phyloP scores from a whole-genome alignment of 2,888 invertebrate species.

The Sphaerophoria taeniata region DNA sequence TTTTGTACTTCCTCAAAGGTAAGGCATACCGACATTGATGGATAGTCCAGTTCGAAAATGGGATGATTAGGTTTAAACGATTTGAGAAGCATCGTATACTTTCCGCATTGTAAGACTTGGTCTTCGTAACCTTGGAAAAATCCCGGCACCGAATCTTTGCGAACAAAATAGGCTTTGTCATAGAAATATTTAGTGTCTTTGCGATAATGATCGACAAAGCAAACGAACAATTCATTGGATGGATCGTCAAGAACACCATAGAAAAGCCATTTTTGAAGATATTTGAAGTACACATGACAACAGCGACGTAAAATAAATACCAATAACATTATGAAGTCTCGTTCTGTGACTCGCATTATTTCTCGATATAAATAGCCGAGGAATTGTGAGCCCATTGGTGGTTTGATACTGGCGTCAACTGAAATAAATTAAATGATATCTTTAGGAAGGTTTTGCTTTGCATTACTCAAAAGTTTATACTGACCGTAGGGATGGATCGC shows the following conservation, averaged over 20 bases:
- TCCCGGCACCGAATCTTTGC: conserved; percentile 85
- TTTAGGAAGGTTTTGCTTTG: neutral
- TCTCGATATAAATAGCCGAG: conserved; percentile 80
- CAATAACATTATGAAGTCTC: conserved; percentile 79
- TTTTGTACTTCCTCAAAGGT: conserved; percentile 78
- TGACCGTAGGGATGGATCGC: conserved; percentile 78
- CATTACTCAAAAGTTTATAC: neutral
- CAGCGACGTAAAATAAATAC: conserved; percentile 80
- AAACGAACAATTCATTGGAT: conserved; percentile 93
- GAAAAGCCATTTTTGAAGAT: conserved; percentile 92
- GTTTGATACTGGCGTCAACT: conserved; percentile 77
- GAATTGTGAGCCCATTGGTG: conserved; percentile 79
- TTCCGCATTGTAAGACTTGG: conserved; percentile 89
- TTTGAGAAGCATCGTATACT: conserved; percentile 88
- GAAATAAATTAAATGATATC: conserved; percentile 40
- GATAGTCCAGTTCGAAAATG: conserved; percentile 79
- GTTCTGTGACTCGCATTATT: conserved; percentile 79
- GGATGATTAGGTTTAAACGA: conserved; percentile 86
- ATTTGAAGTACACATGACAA: conserved; percentile 81
- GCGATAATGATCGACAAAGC: conserved; percentile 78
- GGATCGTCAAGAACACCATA: conserved; percentile 92
- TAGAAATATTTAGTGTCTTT: conserved; percentile 81
- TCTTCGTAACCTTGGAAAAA: conserved; percentile 87
- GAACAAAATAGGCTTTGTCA: conserved; percentile 80
- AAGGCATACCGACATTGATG: conserved; percentile 80